phyloP scores from a whole-genome alignment of 1,140 invertebrate species.

The Diachasmimorpha longicaudata region DNA sequence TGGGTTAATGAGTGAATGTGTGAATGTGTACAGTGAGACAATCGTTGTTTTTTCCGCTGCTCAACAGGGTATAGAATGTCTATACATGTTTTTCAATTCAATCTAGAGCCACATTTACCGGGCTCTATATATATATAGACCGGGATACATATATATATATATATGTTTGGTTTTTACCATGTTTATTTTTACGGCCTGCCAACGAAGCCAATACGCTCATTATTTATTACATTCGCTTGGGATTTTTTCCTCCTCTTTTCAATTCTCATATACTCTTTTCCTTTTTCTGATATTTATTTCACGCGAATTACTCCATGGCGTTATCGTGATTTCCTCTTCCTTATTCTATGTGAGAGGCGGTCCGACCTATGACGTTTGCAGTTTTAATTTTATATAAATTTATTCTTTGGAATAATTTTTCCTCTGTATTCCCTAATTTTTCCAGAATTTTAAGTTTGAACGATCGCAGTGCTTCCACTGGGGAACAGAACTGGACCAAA shows the following conservation, averaged over 20 bases:
- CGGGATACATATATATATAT: background rate
- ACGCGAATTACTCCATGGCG: background rate
- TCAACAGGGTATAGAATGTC: background rate
- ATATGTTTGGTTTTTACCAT: background rate
- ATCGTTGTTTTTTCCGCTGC: constrained; percentile 18
- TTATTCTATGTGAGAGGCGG: background rate
- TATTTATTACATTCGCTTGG: constrained; percentile 13
- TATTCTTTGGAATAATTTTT: too few species aligned
- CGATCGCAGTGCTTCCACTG: too few species aligned
- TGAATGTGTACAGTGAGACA: background rate
- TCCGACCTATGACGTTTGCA: too few species aligned
- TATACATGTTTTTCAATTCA: constrained; percentile 17
- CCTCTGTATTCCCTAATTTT: too few species aligned
- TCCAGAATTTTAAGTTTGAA: too few species aligned
- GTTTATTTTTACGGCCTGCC: constrained; percentile 13
- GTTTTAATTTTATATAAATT: too few species aligned
- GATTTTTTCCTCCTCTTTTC: background rate
- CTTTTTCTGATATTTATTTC: background rate
- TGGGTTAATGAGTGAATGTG: background rate
- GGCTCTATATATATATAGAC: background rate
- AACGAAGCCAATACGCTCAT: constrained; percentile 14
- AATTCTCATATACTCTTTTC: background rate
- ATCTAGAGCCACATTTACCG: constrained; percentile 12
- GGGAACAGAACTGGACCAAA: background rate
- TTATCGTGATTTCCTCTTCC: background rate